Conservation (phyloP, 2,113 vertebrate species). For the Tychaedon coryphoeus region DNA sequence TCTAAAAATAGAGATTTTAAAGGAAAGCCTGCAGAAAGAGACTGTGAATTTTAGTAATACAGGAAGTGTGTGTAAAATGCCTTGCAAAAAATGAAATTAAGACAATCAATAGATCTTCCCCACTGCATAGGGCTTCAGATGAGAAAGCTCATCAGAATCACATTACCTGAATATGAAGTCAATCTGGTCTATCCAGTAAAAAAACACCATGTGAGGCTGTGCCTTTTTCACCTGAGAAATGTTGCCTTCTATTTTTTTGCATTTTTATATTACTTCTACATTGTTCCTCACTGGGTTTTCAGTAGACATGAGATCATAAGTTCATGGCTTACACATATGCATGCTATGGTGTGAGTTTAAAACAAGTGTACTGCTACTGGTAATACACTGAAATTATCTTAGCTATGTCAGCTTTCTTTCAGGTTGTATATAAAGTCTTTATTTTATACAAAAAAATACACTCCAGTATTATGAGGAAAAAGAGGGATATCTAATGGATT, state of each 20-base stretch:
- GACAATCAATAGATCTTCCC: not conserved
- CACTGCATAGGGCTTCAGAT: not conserved
- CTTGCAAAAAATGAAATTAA: not conserved
- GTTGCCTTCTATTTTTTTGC: not conserved
- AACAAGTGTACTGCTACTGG: not conserved
- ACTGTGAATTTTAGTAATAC: not conserved
- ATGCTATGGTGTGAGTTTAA: not conserved
- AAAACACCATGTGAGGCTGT: not conserved
- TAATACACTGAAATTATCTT: not conserved
- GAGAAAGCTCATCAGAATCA: not conserved
- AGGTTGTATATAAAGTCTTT: not conserved
- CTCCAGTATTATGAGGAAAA: not conserved
- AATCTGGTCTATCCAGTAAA: not conserved
- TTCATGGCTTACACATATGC: accelerated
- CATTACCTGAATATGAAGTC: not conserved
- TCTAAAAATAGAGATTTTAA: not conserved
- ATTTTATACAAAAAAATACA: not conserved
- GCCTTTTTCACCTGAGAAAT: not conserved
- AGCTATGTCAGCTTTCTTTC: not conserved
- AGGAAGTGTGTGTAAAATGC: not conserved
- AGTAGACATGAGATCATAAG: not conserved
- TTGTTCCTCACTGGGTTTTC: not conserved
- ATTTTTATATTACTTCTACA: not conserved
- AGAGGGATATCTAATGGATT: not conserved
- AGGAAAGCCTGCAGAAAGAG: not conserved